A percentile compares a stretch with the other conserved stretches of the same genome.
These are phyloP conservation scores for Brachionus rubens DNA, from an alignment of 1,140 invertebrate genomes.

Conservation along the genomic window DNA sequence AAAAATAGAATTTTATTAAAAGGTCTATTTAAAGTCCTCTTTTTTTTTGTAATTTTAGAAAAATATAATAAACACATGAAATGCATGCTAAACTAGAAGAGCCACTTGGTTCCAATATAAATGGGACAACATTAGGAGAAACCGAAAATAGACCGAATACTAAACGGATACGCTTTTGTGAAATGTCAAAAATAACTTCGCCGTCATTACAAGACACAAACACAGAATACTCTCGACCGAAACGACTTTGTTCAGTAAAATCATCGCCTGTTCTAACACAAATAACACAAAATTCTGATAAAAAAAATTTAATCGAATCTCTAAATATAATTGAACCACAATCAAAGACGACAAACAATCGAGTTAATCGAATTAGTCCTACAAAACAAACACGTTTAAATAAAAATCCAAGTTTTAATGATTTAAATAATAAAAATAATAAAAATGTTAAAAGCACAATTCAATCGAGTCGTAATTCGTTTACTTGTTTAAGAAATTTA, in stretches of 20 bases:
- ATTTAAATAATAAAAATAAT: conserved; percentile 15
- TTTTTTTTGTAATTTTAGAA: too few species aligned
- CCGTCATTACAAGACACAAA: background rate
- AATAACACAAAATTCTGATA: background rate
- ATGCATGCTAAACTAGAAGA: background rate
- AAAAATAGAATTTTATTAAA: too few species aligned
- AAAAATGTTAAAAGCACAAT: background rate
- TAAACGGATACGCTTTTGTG: background rate
- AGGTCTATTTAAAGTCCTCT: too few species aligned
- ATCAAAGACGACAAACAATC: background rate
- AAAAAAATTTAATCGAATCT: background rate
- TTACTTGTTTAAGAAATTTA: conserved; percentile 41
- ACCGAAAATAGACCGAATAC: background rate
- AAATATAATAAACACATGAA: too few species aligned
- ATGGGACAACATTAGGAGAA: background rate
- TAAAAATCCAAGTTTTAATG: background rate
- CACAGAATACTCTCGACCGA: background rate
- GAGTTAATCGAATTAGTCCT: background rate
- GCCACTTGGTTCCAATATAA: background rate
- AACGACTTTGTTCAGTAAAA: conserved; percentile 15
- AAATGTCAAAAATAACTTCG: background rate
- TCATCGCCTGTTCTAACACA: background rate
- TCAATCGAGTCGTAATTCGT: conserved; percentile 1
- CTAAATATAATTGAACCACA: background rate
- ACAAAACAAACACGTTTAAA: background rate